Percentiles rank a stretch among this genome's conserved stretches.
Conservation (phyloP, 2,113 vertebrate genomes). For the Strix aluco region DNA sequence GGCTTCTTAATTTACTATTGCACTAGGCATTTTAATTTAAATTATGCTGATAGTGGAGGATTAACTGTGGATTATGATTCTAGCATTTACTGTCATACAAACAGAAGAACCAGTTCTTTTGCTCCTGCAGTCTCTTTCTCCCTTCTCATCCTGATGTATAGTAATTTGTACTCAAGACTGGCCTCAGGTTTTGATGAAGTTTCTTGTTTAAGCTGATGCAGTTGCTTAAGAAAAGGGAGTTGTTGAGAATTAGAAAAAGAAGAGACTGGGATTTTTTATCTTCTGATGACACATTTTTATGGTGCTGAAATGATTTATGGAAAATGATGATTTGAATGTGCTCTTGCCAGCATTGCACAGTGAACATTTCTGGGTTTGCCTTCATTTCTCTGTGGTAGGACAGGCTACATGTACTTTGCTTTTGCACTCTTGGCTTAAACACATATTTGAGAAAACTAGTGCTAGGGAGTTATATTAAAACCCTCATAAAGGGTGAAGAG, state of each 20-base stretch:
- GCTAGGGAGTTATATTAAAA: not conserved
- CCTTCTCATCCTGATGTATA: not conserved
- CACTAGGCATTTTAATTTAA: slow-evolving; percentile 59
- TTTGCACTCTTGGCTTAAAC: not conserved
- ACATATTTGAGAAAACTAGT: not conserved
- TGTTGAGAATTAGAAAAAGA: not conserved
- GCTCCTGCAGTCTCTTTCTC: not conserved
- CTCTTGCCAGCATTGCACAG: not conserved
- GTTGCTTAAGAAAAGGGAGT: not conserved
- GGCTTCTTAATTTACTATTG: slow-evolving; percentile 44
- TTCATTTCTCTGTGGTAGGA: not conserved
- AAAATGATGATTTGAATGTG: not conserved
- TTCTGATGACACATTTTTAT: not conserved
- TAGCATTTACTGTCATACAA: slow-evolving; percentile 17
- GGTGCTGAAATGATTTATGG: not conserved
- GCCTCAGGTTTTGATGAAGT: slow-evolving; percentile 26
- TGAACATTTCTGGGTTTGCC: not conserved
- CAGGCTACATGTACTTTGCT: not conserved
- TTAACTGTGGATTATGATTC: slow-evolving; percentile 55
- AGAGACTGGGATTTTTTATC: not conserved
- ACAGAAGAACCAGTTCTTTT: slow-evolving; percentile 12
- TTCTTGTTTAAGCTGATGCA: slow-evolving; percentile 4
- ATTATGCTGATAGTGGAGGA: slow-evolving; percentile 55
- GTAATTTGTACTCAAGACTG: slow-evolving; percentile 4
- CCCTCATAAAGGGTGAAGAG: not conserved